Conservation (phyloP, 2,888 invertebrate genomes). For the Phalera bucephala region DNA sequence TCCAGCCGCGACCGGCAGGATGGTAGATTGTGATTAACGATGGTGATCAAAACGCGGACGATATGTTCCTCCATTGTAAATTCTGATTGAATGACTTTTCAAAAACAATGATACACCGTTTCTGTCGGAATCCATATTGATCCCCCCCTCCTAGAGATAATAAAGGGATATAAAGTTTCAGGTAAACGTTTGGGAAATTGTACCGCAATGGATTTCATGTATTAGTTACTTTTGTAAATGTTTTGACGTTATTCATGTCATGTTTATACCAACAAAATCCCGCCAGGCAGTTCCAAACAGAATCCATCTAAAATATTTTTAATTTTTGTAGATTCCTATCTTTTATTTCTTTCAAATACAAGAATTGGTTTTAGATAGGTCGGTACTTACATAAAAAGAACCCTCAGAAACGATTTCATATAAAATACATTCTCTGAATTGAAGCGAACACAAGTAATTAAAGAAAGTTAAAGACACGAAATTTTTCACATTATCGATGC, state of each 20-base stretch:
- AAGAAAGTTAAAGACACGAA: no score
- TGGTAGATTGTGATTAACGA: constrained; percentile 74
- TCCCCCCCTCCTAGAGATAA: constrained; percentile 44
- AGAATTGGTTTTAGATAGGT: no score
- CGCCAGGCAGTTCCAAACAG: no score
- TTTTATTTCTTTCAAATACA: no score
- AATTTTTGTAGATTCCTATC: no score
- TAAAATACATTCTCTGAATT: no score
- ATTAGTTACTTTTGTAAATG: constrained; percentile 8
- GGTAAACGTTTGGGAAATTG: constrained; percentile 31
- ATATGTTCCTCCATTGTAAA: constrained; percentile 65
- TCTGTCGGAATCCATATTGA: constrained; percentile 37
- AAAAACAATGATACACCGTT: constrained; percentile 70
- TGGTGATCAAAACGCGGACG: constrained; percentile 47
- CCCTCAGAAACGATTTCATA: no score
- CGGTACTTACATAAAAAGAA: no score
- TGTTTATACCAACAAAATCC: no score
- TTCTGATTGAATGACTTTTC: constrained; percentile 72
- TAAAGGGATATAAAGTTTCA: constrained; percentile 34
- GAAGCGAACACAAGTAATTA: no score
- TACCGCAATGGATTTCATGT: constrained; percentile 29
- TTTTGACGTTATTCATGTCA: neutral
- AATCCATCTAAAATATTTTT: no score
- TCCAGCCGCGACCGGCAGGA: constrained; percentile 60
- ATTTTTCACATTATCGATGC: no score